A percentile compares a stretch with the other conserved stretches of the same genome.
Conservation (phyloP, 2,113 vertebrate species). For the Oceanodroma tethys region DNA sequence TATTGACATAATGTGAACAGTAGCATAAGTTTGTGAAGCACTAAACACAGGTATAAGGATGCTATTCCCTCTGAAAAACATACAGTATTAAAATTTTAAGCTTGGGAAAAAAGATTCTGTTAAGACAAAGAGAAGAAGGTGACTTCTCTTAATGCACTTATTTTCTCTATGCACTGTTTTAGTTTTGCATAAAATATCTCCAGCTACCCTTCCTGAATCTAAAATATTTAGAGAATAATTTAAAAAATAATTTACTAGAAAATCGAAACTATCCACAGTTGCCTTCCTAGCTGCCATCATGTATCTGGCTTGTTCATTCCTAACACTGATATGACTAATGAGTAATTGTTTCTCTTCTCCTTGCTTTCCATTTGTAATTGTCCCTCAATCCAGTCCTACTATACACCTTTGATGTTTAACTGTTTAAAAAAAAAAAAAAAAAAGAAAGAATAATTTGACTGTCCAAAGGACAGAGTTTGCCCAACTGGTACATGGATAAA, state of each 20-base stretch:
- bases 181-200: not conserved
- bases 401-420: not conserved
- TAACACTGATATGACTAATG: not conserved
- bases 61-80: not conserved
- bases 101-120: not conserved
- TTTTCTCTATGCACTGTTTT: not conserved
- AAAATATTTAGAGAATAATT: not conserved
- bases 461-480: not conserved
- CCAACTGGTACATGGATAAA: not conserved
- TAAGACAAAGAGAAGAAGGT: not conserved
- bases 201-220: not conserved
- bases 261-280: not conserved
- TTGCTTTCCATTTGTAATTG: not conserved
- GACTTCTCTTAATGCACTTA: not conserved
- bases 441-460: not conserved
- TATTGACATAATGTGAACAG: not conserved
- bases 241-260: not conserved
- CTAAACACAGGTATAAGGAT: not conserved
- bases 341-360: not conserved
- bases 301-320: not conserved
- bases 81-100: not conserved
- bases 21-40: not conserved
- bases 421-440: not conserved
- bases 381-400: not conserved
- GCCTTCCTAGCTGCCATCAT: not conserved